Percentiles rank a stretch among this genome's conserved stretches.
Evolutionary conservation across 2,113 vertebrate genomes (phyloP).

Genomic region (Menura novaehollandiae): DNA sequence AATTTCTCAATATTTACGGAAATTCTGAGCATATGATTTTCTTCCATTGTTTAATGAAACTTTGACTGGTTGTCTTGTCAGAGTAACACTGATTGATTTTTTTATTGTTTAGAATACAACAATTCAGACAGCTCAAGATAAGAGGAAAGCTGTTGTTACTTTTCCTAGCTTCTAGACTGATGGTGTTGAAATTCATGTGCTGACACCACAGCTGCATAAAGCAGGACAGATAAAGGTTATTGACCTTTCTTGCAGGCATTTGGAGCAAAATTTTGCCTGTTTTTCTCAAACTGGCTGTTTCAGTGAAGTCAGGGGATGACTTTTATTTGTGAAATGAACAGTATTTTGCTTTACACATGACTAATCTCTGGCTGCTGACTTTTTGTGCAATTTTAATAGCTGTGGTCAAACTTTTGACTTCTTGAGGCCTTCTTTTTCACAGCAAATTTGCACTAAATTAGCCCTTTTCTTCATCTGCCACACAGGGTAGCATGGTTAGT

Average conservation of each 20-base stretch:
- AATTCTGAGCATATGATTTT: background rate
- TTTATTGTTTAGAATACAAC: background rate
- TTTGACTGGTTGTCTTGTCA: background rate
- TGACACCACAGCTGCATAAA: constrained; percentile 59
- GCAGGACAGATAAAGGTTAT: constrained; percentile 44
- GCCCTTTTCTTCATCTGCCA: background rate
- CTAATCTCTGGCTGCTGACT: background rate
- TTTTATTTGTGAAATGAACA: background rate
- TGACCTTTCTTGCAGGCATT: constrained; percentile 52
- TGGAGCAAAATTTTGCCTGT: background rate
- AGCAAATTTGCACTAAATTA: background rate
- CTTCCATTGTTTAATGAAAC: background rate
- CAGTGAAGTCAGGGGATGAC: background rate
- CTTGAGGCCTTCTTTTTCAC: background rate
- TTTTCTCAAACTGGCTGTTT: background rate
- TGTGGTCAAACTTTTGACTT: background rate
- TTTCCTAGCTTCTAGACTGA: background rate
- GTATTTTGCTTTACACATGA: background rate
- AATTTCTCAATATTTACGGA: background rate
- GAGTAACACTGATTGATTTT: background rate
- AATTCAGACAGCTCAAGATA: background rate
- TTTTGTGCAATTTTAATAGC: background rate
- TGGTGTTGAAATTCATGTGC: constrained; percentile 67
- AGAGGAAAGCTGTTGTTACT: background rate
- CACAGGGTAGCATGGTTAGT: background rate